Conservation (phyloP, 1,140 invertebrate species). For the Schlechtendalia chinensis region DNA sequence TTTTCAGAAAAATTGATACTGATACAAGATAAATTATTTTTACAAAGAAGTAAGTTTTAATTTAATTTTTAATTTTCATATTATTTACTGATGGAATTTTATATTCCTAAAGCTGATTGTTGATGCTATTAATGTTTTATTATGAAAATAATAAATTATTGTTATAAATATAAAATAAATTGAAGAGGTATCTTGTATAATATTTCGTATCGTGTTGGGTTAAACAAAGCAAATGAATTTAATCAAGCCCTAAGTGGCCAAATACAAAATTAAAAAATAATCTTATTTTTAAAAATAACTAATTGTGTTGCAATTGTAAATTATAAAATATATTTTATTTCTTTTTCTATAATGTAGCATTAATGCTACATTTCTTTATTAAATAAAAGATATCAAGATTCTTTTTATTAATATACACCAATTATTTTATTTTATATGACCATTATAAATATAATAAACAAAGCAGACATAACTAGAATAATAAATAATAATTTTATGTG, state of each 20-base stretch:
- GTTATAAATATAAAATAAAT: not conserved
- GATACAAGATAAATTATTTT: not conserved
- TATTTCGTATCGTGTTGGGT: not conserved
- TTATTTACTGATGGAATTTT: not conserved
- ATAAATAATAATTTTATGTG: not conserved
- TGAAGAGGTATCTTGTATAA: not conserved
- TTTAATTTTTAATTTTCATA: not conserved
- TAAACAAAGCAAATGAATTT: not conserved
- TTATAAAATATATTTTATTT: too few species aligned
- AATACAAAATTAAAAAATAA: not conserved
- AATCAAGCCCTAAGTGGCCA: not conserved
- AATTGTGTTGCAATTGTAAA: not conserved
- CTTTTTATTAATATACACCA: not conserved
- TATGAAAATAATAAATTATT: slow-evolving; percentile 7
- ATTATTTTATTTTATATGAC: not conserved
- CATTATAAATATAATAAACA: not conserved
- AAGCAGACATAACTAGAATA: not conserved
- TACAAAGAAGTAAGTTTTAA: not conserved
- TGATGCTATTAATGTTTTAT: not conserved
- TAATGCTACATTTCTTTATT: not conserved
- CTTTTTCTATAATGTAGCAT: too few species aligned
- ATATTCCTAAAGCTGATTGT: not conserved
- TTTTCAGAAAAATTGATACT: not conserved
- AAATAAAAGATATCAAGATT: not conserved
- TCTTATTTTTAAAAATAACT: not conserved